Base-by-base conservation (phyloP, 2,113 vertebrate genomes). In the Scolopax mira region DNA sequence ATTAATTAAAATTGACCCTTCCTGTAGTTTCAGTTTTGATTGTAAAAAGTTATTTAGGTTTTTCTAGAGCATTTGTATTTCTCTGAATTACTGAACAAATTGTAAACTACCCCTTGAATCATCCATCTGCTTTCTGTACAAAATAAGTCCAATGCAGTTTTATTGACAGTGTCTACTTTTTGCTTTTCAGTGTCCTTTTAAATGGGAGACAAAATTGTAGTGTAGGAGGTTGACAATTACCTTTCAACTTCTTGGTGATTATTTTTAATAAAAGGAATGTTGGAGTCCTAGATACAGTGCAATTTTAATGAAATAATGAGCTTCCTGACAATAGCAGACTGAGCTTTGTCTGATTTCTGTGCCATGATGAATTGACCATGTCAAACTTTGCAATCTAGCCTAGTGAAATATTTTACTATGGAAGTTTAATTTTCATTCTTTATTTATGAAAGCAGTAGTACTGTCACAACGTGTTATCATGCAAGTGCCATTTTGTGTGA, bases 341-440 rank as follows among this genome's bases (percentile, higher is more conserved):
- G 67, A 95, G 84, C 72, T 82, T 97, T 85, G 16, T 95, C 88
- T 97, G 84, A 91, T 96, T 97, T 96, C 89, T 95, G 89, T 81
- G 92, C 28, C 9, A 21, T 97, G 97, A 98, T 97, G 77, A 97
- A 98, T 96, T 96, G 93, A 97, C 92, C 64, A 4, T 97, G 97
- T 97, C 96, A 97, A 94, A 96, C 85, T 95, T 94, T 84, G 88
- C 88, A 89, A 12, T 97, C 94, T 95, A 85, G 62, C 83, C 65
- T 92, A 88, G 87, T 97, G 96, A 98, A 97, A 97, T 97, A 97
- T 97, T 98, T 98, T 94, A 91, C 93, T 87, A n/a, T 95, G 91
- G 95, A 98, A 96, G 91, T 97, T 98, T 97, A 95, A 96, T 97
- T 97, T 96, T 96, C 88, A 85, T 97, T 97, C 96, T 97, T 97